Base-by-base conservation (phyloP, 2,888 invertebrate species). In the Deilephila porcellus region DNA sequence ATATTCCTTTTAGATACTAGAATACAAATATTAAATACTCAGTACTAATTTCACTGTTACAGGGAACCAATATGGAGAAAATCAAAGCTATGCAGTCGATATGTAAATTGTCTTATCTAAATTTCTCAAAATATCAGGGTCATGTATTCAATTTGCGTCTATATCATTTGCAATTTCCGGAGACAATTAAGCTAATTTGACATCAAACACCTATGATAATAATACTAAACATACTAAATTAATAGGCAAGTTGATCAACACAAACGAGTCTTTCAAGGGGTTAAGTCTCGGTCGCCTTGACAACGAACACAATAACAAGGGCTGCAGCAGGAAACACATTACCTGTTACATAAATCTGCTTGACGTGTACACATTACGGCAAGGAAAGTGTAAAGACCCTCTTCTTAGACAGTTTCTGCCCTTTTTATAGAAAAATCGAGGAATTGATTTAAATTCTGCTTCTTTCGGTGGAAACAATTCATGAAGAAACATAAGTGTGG, bases 301-400 rank as follows among this genome's bases (percentile, higher is more conserved):
- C 71, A 72, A 82, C 84, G 32, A 62, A 73, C 52, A 74, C 74
- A 76, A 78, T 80, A 85, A 86, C 85, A 89, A 86, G 87, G 87
- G 88, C 86, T 81, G 78, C 82, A 78, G 76, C 77, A 78, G 82
- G 80, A 78, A 79, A 79, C 77, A 80, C 59, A 76, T 78, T 80
- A 67, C 67, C 52, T 67, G 25, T 52, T 67, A 20, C 59, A 72
- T 67, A 72, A 72, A 67, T 67, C 59, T 72, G 29, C 59, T n/a
- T 67, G 53, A 63, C 32, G 34, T 63, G 34, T 64, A 56, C 63
- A 56, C 5, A 20, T 67, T 64, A 62, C 56, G 37, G 59, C 56
- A 59, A n/a, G 64, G 56, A 72, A 25, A 25, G 17, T 59, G 29
- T 8, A 14, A 32, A 32, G 7, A 34, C 45, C 56, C 11, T 20